A percentile compares a stretch with the other conserved stretches of the same genome.
Evolutionary conservation across 53 echinoderm and acorn worm genomes (phyloP).

Genomic region (Echinarachnius parma): DNA sequence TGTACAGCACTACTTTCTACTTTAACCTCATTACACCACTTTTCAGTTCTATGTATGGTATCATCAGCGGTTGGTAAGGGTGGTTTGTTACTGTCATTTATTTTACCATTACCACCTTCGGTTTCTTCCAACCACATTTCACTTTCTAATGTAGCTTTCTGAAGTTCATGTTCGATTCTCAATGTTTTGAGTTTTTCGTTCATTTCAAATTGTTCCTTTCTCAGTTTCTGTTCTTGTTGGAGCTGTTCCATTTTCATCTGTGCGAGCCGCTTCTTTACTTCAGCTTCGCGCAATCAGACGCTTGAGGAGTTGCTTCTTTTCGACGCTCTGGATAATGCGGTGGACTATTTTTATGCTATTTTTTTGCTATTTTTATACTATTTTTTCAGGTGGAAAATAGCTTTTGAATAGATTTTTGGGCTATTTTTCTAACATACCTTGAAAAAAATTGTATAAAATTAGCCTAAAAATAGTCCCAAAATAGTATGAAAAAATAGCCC

Average conservation of each 20-base stretch:
- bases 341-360: no score
- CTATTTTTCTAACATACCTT: no score
- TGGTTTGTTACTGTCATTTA: background rate
- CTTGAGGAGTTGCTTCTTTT: background rate
- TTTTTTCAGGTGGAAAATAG: no score
- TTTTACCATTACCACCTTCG: background rate
- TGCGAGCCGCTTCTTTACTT: background rate
- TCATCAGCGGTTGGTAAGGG: background rate
- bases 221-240: background rate
- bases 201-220: conserved; percentile 1
- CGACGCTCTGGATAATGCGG: background rate
- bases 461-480: no score
- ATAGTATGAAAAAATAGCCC: no score
- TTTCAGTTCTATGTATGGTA: background rate
- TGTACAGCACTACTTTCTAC: background rate
- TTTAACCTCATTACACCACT: background rate
- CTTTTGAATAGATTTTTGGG: no score
- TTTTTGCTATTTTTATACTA: no score
- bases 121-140: background rate
- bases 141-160: background rate
- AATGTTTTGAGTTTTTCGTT: background rate
- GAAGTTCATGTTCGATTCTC: background rate
- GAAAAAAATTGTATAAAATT: no score
- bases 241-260: background rate
- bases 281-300: background rate